These are phyloP conservation scores for Listronotus bonariensis DNA, from an alignment of 1,140 invertebrate species.

Conservation along the genomic window DNA sequence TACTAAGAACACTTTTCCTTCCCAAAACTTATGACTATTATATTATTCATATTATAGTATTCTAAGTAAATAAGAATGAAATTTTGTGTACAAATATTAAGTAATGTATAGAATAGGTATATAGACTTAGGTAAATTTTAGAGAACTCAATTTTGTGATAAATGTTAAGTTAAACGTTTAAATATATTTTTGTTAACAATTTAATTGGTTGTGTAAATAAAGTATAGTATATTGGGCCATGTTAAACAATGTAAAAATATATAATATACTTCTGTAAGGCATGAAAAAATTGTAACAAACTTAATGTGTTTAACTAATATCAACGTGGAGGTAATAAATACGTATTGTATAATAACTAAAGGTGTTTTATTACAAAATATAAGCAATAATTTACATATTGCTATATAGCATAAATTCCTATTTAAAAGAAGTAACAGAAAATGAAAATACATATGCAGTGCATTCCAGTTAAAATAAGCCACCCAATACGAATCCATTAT, in stretches of 20 bases:
- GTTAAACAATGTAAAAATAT: background rate
- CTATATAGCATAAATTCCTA: too few species aligned
- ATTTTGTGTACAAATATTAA: background rate
- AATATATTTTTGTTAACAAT: slow-evolving; percentile 3
- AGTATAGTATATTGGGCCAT: slow-evolving; percentile 2
- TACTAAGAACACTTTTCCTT: slow-evolving; percentile 54
- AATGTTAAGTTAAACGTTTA: slow-evolving; percentile 21
- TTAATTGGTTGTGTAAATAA: slow-evolving; percentile 10
- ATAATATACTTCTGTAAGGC: background rate
- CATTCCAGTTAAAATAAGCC: too few species aligned
- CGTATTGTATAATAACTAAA: too few species aligned
- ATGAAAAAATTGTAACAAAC: slow-evolving; percentile 39
- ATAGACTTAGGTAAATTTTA: slow-evolving; percentile 10
- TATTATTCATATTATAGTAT: background rate
- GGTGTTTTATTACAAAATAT: too few species aligned
- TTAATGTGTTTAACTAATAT: slow-evolving; percentile 64
- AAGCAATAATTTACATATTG: too few species aligned
- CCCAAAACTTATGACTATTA: slow-evolving; percentile 55
- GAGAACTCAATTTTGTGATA: slow-evolving; percentile 36
- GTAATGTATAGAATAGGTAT: slow-evolving; percentile 5
- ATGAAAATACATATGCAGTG: too few species aligned
- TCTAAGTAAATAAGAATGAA: background rate
- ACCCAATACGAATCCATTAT: too few species aligned
- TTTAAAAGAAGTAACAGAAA: too few species aligned
- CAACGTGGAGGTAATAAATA: slow-evolving; percentile 60